Evolutionary conservation across 2,113 vertebrate species (phyloP), one percentile per base, ranked within the genome.

Genomic region (Australoheros scitulus): DNA sequence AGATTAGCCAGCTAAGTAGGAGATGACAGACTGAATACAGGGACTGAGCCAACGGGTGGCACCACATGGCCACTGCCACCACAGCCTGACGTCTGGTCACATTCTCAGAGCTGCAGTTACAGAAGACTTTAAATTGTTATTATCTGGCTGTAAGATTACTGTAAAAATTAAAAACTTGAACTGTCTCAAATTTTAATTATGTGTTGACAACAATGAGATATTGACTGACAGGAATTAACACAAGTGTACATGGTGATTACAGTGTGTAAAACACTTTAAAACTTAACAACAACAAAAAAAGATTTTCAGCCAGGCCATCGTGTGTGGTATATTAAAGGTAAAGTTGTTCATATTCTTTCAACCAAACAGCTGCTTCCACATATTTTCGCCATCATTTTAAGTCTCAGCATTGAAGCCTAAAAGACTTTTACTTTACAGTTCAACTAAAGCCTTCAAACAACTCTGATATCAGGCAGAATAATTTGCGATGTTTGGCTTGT

Each of bases 1-100:
- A 72, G 65, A 72, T 72, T 72, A 72, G 65, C 47, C 65, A 52
- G 24, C 65, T 72, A 72, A 72, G 65, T 72, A 72, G 47, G 65
- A 70, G 65, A 70, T 70, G 65, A 52, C 47, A 72, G 47, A 52
- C 65, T 52, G 47, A 72, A 72, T 72, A 72, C 65, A 72, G 65
- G 43, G 65, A 29, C 65, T 32, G 26, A 72, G 65, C 65, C 65
- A 72, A 72, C 43, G 52, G 52, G 65, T 52, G 65, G 47, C 65
- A 17, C 32, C 47, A 72, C 47, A 52, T 72, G 65, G 47, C 65
- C 11, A 11, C 65, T 29, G 65, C 43, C 65, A 52, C 65, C 65
- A 32, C 43, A 52, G 65, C 24, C 24, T 1, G 9, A 70, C 2
- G 43, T 43, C 26, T 50, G 43, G 65, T 24, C 43, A 70, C 65